Evolutionary conservation across 2,888 invertebrate species (phyloP).

Genomic region (Drosophila nigricruria): DNA sequence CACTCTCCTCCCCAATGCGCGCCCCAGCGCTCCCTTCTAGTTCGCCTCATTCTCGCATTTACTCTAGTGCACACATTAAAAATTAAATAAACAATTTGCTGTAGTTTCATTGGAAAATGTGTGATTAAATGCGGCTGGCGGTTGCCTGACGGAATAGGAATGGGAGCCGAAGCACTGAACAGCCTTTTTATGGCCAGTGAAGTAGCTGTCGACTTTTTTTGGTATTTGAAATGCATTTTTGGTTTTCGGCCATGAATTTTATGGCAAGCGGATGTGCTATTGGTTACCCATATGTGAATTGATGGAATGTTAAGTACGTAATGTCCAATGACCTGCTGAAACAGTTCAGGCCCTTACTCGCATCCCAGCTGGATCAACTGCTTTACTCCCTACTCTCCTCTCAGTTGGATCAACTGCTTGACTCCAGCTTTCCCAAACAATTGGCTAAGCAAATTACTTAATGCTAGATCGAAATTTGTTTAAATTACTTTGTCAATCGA

Average conservation of each 20-base stretch:
- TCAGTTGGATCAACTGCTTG: neutral
- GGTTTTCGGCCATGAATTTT: slow-evolving; percentile 73
- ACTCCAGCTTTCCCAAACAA: slow-evolving; percentile 39
- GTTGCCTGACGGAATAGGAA: neutral
- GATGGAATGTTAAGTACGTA: slow-evolving; percentile 10
- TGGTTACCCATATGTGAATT: slow-evolving; percentile 49
- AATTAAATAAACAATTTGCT: slow-evolving; percentile 82
- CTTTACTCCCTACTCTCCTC: neutral
- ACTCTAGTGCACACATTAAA: slow-evolving; percentile 67
- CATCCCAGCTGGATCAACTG: neutral
- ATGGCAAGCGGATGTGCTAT: slow-evolving; percentile 76
- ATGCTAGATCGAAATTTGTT: slow-evolving; percentile 45
- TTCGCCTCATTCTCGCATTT: slow-evolving; percentile 3
- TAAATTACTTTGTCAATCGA: slow-evolving; percentile 65
- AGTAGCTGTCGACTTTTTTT: slow-evolving; percentile 40
- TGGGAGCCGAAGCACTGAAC: slow-evolving; percentile 9
- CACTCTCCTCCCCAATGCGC: neutral
- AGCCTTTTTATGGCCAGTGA: slow-evolving; percentile 50
- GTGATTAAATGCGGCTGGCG: slow-evolving; percentile 75
- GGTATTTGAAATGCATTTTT: slow-evolving; percentile 59
- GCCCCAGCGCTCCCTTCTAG: neutral
- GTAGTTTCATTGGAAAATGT: slow-evolving; percentile 80
- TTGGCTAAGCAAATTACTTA: slow-evolving; percentile 32
- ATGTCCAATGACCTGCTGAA: slow-evolving; percentile 13
- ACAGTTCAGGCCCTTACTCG: neutral